phyloP scores from a whole-genome alignment of 1,140 invertebrate genomes.

The Periplaneta americana region DNA sequence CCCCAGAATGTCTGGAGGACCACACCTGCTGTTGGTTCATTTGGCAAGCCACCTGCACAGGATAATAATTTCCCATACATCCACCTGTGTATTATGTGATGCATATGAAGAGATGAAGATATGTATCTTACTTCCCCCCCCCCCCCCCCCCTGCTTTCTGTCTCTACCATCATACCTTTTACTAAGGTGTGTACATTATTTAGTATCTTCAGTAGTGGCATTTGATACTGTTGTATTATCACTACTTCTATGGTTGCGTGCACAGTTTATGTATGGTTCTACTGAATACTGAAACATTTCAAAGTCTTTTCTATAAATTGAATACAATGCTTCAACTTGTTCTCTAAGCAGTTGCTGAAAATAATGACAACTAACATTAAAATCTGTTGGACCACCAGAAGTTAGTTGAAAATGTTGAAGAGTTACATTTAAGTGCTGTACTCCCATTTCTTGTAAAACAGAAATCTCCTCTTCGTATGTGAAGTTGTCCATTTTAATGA shows the following conservation, averaged over 20 bases:
- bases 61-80: too few species aligned
- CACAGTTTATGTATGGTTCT: slow-evolving; percentile 32
- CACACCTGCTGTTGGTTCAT: too few species aligned
- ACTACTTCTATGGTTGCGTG: neutral
- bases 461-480: slow-evolving; percentile 26
- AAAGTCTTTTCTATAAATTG: slow-evolving; percentile 38
- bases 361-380: slow-evolving; percentile 34
- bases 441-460: slow-evolving; percentile 31
- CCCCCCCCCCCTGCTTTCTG: too few species aligned
- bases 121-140: too few species aligned
- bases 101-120: too few species aligned
- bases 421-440: slow-evolving; percentile 24
- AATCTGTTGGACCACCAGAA: slow-evolving; percentile 30
- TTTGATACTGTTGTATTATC: neutral
- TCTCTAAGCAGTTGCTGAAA: slow-evolving; percentile 31
- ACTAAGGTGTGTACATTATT: too few species aligned
- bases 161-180: too few species aligned
- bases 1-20: too few species aligned
- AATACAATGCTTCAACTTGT: slow-evolving; percentile 31
- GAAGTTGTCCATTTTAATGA: slow-evolving; percentile 37
- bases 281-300: slow-evolving; percentile 38
- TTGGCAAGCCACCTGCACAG: too few species aligned
- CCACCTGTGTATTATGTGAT: too few species aligned
- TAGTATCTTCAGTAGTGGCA: neutral
- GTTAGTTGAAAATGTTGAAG: slow-evolving; percentile 29